Base-by-base conservation (phyloP, 2,797 vertebrate species). In the Geotrypetes seraphini region DNA sequence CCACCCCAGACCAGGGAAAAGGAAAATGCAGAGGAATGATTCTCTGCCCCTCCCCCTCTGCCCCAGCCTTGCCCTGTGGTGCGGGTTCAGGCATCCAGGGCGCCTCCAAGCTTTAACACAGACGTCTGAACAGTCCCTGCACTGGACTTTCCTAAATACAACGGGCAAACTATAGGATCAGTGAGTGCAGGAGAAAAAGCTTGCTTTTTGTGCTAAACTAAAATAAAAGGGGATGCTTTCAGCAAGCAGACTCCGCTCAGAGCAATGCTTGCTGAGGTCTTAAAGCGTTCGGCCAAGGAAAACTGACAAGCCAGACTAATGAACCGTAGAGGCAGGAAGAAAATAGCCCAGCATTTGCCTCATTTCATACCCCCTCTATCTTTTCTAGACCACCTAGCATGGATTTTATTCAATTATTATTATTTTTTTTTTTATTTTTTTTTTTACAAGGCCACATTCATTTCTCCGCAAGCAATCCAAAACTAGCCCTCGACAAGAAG, bases 281-380 rank as follows among this genome's bases (percentile, higher is more conserved):
- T 79, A 89, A 84, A 74, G 79, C 68, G 66, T 43, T 73, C 61
- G 74, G 75, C 78, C 76, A 80, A 76, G 79, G 84, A 85, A 89
- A 92, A 88, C 88, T 81, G 92, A 92, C 88, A 90, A 89, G 88
- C 78, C 81, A 69, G 70, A 68, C 79, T 89, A 93, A 93, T 92
- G 89, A 92, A 91, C 75, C 89, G 80, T 87, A 86, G 63, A 88
- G 84, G 75, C 62, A 73, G 74, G 68, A 67, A 75, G 81, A 83
- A 82, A 81, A 85, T 63, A 70, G 78, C 51, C n/a, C 81, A 71
- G 78, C 79, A 83, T 80, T 73, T 76, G 81, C 86, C 83, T 78
- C 78, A 73, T 76, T 71, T 79, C 83, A 73, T 71, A 66, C 73
- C 70, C 56, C 72, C 68, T 44, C 76, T 57, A 58, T 62, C 69